These are phyloP conservation scores for Phainopepla nitens DNA, from an alignment of 2,113 vertebrate genomes.

Conservation along the genomic window DNA sequence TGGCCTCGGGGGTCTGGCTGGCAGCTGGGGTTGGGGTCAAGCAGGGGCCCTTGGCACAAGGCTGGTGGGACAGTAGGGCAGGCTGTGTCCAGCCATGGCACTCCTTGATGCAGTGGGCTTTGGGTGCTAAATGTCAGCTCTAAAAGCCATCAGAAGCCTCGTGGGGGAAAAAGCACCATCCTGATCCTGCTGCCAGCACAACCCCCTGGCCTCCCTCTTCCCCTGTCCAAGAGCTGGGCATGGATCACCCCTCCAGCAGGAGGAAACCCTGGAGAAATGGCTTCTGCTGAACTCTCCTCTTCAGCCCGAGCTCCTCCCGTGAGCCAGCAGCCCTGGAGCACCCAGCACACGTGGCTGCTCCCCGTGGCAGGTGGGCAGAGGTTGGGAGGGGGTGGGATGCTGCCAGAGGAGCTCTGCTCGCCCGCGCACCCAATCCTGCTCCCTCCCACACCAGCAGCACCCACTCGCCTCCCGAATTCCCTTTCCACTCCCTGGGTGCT, in stretches of 20 bases:
- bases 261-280: rapidly evolving
- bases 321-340: neutral
- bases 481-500: neutral
- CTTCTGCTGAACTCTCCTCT: neutral
- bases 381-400: neutral
- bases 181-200: neutral
- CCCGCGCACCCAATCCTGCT: neutral
- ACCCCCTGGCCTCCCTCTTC: rapidly evolving
- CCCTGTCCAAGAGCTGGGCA: neutral
- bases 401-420: neutral
- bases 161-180: neutral
- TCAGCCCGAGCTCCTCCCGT: rapidly evolving
- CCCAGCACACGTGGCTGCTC: neutral
- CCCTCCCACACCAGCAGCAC: neutral
- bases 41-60: rapidly evolving
- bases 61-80: rapidly evolving
- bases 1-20: rapidly evolving
- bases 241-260: neutral
- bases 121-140: neutral
- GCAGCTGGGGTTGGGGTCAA: rapidly evolving
- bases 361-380: neutral
- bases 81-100: rapidly evolving
- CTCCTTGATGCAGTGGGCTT: neutral
- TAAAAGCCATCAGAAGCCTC: neutral
- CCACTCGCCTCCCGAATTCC: neutral